Evolutionary conservation across 2,797 vertebrate genomes (phyloP).

Genomic region (Monodelphis domestica): DNA sequence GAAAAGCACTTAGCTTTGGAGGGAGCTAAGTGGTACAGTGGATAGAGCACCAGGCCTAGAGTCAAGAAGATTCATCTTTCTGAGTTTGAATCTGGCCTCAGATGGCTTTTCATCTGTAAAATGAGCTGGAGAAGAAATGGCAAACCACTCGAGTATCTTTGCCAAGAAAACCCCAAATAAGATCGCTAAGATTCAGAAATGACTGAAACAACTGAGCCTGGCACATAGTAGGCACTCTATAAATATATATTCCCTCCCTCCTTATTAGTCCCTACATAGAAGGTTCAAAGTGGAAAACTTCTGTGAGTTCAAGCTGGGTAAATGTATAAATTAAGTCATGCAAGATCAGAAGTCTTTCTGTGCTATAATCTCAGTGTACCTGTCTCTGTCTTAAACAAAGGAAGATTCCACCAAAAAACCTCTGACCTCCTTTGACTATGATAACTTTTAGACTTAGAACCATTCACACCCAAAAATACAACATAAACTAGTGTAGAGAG

Average conservation of each 20-base stretch:
- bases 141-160: no score
- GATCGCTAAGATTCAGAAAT: no score
- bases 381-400: background rate
- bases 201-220: no score
- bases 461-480: background rate
- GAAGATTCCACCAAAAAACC: no score
- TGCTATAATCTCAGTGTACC: rapidly evolving
- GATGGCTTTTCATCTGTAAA: no score
- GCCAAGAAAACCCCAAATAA: no score
- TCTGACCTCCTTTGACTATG: background rate
- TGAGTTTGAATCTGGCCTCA: no score
- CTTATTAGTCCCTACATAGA: background rate
- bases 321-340: background rate
- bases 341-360: background rate
- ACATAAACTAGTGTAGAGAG: background rate
- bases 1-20: background rate
- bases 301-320: background rate
- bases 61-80: no score
- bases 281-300: background rate
- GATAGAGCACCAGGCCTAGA: no score
- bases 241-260: background rate
- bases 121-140: no score
- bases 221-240: background rate
- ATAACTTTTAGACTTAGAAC: background rate
- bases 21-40: no score